Evolutionary conservation across 2,888 invertebrate genomes (phyloP).

Genomic region (Venusia cambrica): DNA sequence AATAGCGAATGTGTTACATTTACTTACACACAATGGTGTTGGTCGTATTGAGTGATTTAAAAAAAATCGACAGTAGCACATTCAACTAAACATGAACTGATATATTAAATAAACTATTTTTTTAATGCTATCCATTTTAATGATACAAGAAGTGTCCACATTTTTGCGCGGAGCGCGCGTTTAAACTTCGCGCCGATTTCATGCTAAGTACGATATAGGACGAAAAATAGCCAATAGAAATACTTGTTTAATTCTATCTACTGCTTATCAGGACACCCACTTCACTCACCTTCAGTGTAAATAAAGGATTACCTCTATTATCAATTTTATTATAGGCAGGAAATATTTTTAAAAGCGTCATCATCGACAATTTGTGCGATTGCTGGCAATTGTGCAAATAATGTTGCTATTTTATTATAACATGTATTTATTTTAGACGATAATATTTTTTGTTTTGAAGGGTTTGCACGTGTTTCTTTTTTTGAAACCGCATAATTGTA

Average conservation of each 20-base stretch:
- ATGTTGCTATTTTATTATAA: constrained; percentile 37
- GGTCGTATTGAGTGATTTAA: too few relatives aligned
- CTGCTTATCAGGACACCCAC: constrained; percentile 67
- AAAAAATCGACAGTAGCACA: too few relatives aligned
- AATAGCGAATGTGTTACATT: too few relatives aligned
- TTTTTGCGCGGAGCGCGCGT: too few relatives aligned
- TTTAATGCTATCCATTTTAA: too few relatives aligned
- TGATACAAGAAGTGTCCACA: too few relatives aligned
- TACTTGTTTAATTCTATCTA: constrained; percentile 51
- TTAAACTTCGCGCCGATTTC: constrained; percentile 31
- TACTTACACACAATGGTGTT: too few relatives aligned
- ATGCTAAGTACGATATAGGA: constrained; percentile 38
- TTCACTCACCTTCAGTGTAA: constrained; percentile 69
- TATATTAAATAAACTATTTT: too few relatives aligned
- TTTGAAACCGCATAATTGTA: constrained; percentile 15
- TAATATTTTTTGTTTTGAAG: constrained; percentile 33
- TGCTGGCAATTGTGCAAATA: constrained; percentile 72
- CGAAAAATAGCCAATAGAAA: constrained; percentile 59
- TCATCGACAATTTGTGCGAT: constrained; percentile 42
- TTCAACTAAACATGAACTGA: too few relatives aligned
- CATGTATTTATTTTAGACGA: constrained; percentile 46
- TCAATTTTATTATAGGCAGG: constrained; percentile 65
- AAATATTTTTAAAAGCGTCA: constrained; percentile 57
- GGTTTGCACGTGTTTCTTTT: constrained; percentile 29
- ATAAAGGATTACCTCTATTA: constrained; percentile 72